Evolutionary conservation across 2,888 invertebrate species (phyloP).

Genomic region (Melolontha melolontha): DNA sequence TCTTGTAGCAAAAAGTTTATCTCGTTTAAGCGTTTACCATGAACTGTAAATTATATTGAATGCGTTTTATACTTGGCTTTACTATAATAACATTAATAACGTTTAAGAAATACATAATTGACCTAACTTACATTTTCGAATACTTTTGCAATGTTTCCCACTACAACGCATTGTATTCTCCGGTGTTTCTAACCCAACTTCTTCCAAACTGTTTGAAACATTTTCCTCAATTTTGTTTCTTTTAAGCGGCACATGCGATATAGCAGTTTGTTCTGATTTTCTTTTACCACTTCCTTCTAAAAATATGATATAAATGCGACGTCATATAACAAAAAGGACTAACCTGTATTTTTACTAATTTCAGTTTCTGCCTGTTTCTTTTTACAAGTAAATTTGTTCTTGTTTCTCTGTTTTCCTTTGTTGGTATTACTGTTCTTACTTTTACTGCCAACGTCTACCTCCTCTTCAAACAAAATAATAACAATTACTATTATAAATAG

Average conservation of each 20-base stretch:
- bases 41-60: too few relatives aligned
- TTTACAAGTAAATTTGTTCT: constrained; percentile 3
- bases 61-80: too few relatives aligned
- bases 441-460: constrained; percentile 2
- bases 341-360: constrained; percentile 15
- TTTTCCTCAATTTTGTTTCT: constrained; percentile 23
- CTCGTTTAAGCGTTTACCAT: too few relatives aligned
- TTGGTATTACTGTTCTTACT: background rate
- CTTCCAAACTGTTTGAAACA: background rate
- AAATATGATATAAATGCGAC: too few relatives aligned
- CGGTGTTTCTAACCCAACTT: background rate
- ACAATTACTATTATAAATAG: background rate
- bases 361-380: constrained; percentile 5
- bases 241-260: constrained; percentile 5
- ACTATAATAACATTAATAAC: too few relatives aligned
- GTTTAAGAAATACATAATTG: too few relatives aligned
- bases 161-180: background rate
- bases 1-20: too few relatives aligned
- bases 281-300: constrained; percentile 11
- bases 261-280: constrained; percentile 3
- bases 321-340: background rate
- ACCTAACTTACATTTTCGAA: constrained; percentile 23
- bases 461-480: constrained; percentile 21
- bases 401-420: constrained; percentile 6
- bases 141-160: constrained; percentile 12